phyloP scores from a whole-genome alignment of 1,140 invertebrate species.

The Calliphora vicina region DNA sequence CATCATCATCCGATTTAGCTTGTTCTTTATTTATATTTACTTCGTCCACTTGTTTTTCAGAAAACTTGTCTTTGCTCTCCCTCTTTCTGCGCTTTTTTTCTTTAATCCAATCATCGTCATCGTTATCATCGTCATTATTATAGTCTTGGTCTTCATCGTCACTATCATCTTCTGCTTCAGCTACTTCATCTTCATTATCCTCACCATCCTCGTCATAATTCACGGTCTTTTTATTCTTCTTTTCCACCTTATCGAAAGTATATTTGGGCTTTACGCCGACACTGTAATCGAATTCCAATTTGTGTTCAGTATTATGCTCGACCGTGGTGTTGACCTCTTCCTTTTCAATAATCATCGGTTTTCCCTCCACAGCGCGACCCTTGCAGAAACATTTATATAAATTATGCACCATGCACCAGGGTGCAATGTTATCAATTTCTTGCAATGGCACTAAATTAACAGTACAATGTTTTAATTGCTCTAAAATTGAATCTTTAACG shows the following conservation, averaged over 20 bases:
- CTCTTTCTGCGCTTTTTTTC: neutral
- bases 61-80: no score
- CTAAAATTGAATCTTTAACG: constrained; percentile 49
- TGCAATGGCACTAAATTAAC: constrained; percentile 49
- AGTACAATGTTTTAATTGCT: constrained; percentile 52
- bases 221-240: constrained; percentile 12
- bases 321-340: constrained; percentile 39
- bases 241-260: constrained; percentile 49
- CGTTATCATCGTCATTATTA: neutral
- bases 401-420: constrained; percentile 59
- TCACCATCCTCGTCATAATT: neutral
- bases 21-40: neutral
- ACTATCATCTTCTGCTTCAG: neutral
- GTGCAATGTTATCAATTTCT: constrained; percentile 51
- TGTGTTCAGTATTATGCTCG: neutral
- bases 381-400: constrained; percentile 62
- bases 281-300: neutral
- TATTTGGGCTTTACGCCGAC: constrained; percentile 45
- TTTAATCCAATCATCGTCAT: constrained; percentile 34
- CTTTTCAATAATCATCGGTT: constrained; percentile 54
- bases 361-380: constrained; percentile 46
- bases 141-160: neutral
- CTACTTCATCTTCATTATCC: neutral
- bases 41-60: neutral
- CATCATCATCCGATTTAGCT: neutral